Conservation (phyloP, 2,888 invertebrate genomes). For the Eupithecia pulchellata region DNA sequence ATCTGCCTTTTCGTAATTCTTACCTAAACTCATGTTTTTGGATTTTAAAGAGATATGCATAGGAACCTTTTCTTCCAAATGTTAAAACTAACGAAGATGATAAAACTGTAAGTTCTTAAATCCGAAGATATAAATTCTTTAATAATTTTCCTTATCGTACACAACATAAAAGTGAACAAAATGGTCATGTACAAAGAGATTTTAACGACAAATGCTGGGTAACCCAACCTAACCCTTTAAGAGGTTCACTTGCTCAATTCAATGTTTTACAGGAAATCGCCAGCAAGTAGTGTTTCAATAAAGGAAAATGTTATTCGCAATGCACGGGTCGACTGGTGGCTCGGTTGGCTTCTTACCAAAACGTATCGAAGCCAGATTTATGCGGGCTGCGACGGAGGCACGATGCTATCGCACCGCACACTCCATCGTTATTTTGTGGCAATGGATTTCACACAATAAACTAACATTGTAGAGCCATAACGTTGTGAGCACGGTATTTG, state of each 20-base stretch:
- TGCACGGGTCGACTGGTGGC: constrained; percentile 59
- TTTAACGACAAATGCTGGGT: not conserved
- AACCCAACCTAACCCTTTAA: constrained; percentile 1
- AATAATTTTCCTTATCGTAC: not conserved
- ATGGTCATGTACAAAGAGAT: not conserved
- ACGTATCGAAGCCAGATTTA: constrained; percentile 84
- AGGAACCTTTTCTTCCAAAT: not conserved
- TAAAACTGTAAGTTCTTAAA: not conserved
- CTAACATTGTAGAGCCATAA: constrained; percentile 24
- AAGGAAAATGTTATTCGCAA: constrained; percentile 61
- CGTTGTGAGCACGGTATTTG: constrained; percentile 15
- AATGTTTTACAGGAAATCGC: constrained; percentile 23
- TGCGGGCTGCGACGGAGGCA: constrained; percentile 77
- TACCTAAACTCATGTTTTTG: not conserved
- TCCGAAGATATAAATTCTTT: not conserved
- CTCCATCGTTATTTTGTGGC: constrained; percentile 65
- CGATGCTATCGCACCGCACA: constrained; percentile 72
- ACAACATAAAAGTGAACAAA: not conserved
- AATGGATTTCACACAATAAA: constrained; percentile 64
- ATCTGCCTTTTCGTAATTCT: not conserved
- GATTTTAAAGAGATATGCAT: not conserved
- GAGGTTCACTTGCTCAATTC: constrained; percentile 10
- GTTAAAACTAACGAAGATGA: not conserved
- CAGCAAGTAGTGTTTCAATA: constrained; percentile 52
- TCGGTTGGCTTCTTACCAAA: constrained; percentile 82